Evolutionary conservation across 2,888 invertebrate genomes (phyloP).

Genomic region (Archips crataeganus): DNA sequence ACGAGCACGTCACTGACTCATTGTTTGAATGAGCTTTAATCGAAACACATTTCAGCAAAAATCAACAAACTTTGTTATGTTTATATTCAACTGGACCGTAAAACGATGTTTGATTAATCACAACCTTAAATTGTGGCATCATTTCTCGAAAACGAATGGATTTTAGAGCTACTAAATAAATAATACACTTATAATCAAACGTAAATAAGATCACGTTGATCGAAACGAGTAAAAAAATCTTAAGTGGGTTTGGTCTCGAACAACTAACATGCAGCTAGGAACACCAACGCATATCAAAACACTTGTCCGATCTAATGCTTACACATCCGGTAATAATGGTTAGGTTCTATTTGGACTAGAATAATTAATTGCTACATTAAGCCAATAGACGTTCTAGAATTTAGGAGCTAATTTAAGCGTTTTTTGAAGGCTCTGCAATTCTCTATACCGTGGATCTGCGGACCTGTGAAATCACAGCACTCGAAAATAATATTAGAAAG

Average conservation of each 20-base stretch:
- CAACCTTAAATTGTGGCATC: constrained; percentile 39
- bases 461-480: too few species aligned
- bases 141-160: constrained; percentile 33
- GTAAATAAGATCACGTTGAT: constrained; percentile 21
- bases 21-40: constrained; percentile 38
- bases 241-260: constrained; percentile 19
- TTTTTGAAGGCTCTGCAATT: background rate
- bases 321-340: constrained; percentile 22
- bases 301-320: constrained; percentile 6
- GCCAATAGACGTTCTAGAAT: background rate
- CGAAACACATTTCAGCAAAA: constrained; percentile 57
- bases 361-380: constrained; percentile 9
- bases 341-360: constrained; percentile 18
- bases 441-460: too few species aligned
- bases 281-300: constrained; percentile 20
- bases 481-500: background rate
- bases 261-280: constrained; percentile 20
- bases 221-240: constrained; percentile 12
- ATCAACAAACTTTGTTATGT: constrained; percentile 57
- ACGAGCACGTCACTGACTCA: constrained; percentile 38
- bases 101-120: constrained; percentile 38
- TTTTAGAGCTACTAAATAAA: constrained; percentile 33
- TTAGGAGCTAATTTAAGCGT: background rate
- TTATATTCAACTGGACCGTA: constrained; percentile 48
- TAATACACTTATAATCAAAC: constrained; percentile 28